phyloP scores from a whole-genome alignment of 92 coral and sea anemone genomes.

The Isaurus tuberculatus region DNA sequence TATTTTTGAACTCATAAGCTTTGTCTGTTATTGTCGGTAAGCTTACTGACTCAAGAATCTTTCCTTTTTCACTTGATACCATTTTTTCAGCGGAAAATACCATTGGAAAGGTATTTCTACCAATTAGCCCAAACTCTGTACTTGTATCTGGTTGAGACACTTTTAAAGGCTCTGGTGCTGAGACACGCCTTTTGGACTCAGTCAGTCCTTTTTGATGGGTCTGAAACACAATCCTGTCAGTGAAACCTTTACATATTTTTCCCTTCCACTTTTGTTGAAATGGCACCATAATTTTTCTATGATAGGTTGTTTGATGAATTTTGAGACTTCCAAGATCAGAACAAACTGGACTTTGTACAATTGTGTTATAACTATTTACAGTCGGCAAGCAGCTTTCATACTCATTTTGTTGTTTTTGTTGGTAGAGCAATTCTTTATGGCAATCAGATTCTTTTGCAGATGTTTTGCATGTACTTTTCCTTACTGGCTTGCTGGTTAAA shows the following conservation, averaged over 20 bases:
- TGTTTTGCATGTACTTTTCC: conserved; percentile 25
- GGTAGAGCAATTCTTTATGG: conserved; percentile 55
- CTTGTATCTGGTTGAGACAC: conserved; percentile 55
- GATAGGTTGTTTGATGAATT: not conserved
- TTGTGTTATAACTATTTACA: not conserved
- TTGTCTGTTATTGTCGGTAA: conserved; percentile 10
- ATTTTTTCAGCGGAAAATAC: conserved; percentile 25
- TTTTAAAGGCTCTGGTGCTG: conserved; percentile 62
- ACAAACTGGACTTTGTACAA: not conserved
- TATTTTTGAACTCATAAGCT: not conserved
- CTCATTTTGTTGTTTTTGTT: conserved; percentile 20
- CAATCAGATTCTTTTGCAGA: not conserved
- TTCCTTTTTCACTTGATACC: conserved; percentile 6
- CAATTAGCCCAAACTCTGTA: conserved; percentile 21
- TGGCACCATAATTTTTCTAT: conserved; percentile 12
- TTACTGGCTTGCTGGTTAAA: conserved; percentile 54
- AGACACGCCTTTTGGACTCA: conserved; percentile 42
- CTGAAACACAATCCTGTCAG: conserved; percentile 57
- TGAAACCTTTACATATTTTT: conserved; percentile 68
- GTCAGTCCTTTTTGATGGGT: conserved; percentile 13
- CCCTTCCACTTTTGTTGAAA: conserved; percentile 36
- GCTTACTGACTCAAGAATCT: conserved; percentile 14
- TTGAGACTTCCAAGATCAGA: conserved; percentile 40
- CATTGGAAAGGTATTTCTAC: conserved; percentile 58
- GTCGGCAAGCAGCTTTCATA: not conserved